Evolutionary conservation across 37 sponge, comb jelly and placozoan genomes (phyloP).

Genomic region (Ianthella basta): DNA sequence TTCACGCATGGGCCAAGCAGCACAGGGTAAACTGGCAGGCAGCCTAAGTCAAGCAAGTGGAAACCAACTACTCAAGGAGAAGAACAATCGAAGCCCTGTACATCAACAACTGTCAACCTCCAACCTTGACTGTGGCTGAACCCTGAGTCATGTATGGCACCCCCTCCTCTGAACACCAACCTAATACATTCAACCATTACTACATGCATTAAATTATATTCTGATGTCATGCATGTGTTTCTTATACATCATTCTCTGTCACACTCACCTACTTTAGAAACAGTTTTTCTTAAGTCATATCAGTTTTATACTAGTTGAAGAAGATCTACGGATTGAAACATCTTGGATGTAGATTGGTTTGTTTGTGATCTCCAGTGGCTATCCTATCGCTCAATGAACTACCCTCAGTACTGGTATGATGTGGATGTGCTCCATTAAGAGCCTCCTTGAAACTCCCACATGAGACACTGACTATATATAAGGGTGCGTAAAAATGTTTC

Average conservation of each 20-base stretch:
- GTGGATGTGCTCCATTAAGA: too few relatives aligned
- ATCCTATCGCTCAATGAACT: too few relatives aligned
- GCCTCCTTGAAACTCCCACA: too few relatives aligned
- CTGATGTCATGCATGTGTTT: too few relatives aligned
- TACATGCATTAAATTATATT: not conserved
- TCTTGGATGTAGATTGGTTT: too few relatives aligned
- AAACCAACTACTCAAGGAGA: not conserved
- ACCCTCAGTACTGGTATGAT: too few relatives aligned
- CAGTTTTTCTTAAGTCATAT: not conserved
- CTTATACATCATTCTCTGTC: not conserved
- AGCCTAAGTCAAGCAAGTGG: not conserved
- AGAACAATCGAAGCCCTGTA: not conserved
- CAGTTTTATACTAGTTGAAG: too few relatives aligned
- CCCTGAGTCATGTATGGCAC: not conserved
- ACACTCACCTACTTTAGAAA: not conserved
- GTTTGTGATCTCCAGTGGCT: too few relatives aligned
- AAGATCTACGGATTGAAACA: too few relatives aligned
- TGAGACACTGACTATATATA: too few relatives aligned
- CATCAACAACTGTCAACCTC: not conserved
- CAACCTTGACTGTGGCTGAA: not conserved
- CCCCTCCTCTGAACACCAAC: conserved; percentile 2
- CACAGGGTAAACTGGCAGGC: not conserved
- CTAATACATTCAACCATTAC: not conserved
- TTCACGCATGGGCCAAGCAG: conserved; percentile 1
- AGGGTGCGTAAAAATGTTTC: too few relatives aligned